Evolutionary conservation across 92 coral and sea anemone species (phyloP).

Genomic region (Phenganax stokvisi): DNA sequence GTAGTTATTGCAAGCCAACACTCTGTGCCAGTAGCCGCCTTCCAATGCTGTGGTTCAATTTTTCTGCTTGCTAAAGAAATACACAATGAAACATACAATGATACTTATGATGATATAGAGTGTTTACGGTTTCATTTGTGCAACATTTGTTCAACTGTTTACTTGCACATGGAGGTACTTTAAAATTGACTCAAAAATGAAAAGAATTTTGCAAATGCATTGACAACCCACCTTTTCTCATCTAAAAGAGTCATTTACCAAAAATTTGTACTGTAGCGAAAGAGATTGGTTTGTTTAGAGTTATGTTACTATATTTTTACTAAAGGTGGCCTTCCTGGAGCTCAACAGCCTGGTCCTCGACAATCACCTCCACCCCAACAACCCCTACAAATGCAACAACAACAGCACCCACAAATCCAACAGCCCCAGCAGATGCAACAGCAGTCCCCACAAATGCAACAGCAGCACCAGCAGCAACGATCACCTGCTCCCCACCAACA

Average conservation of each 20-base stretch:
- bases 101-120: constrained; percentile 1
- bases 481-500: not conserved
- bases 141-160: not conserved
- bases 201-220: too few species aligned
- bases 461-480: not conserved
- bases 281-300: not conserved
- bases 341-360: not conserved
- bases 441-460: not conserved
- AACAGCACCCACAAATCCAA: not conserved
- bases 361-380: not conserved
- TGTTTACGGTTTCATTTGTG: not conserved
- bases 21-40: constrained; percentile 81
- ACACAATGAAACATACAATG: constrained; percentile 43
- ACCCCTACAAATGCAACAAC: not conserved
- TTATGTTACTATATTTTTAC: not conserved
- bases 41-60: constrained; percentile 87
- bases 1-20: constrained; percentile 64
- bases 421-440: not conserved
- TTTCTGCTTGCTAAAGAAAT: constrained; percentile 80
- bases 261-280: not conserved
- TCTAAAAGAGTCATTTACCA: too few species aligned
- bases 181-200: too few species aligned
- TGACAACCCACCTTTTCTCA: too few species aligned
- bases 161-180: too few species aligned
- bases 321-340: constrained; percentile 11